These are phyloP conservation scores for Danio choprae DNA, from an alignment of 2,797 vertebrate genomes.

Conservation along the genomic window DNA sequence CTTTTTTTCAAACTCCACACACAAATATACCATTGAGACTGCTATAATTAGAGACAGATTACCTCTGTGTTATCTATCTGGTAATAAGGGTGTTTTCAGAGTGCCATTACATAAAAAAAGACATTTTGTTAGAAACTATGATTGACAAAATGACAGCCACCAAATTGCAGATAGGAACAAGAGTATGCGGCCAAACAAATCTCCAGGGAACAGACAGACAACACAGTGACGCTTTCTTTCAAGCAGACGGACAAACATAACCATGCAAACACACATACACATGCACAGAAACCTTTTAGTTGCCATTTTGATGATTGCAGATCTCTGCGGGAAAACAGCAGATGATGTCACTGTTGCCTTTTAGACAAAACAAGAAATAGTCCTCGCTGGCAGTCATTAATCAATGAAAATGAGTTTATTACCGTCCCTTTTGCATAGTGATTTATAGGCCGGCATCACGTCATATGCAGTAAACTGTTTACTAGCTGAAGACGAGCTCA, in stretches of 20 bases:
- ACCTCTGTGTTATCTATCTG: background rate
- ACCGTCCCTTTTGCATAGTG: slow-evolving; percentile 76
- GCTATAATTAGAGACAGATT: background rate
- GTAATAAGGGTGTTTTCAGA: background rate
- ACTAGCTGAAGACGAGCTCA: slow-evolving; percentile 65
- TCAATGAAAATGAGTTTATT: slow-evolving; percentile 77
- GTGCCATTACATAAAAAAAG: background rate
- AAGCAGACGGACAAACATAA: slow-evolving; percentile 30
- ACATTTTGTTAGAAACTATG: background rate
- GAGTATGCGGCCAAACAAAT: slow-evolving; percentile 52
- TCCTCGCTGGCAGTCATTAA: slow-evolving; percentile 71
- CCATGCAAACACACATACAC: slow-evolving; percentile 27
- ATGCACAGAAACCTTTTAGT: slow-evolving; percentile 53
- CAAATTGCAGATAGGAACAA: slow-evolving; percentile 14
- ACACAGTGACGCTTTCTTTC: slow-evolving; percentile 16
- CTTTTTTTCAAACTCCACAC: background rate
- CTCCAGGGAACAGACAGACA: slow-evolving; percentile 31
- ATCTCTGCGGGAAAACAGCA: slow-evolving; percentile 72
- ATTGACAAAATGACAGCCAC: slow-evolving; percentile 1
- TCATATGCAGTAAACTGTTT: slow-evolving; percentile 67
- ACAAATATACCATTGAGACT: background rate
- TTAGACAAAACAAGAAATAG: slow-evolving; percentile 77
- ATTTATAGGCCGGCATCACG: slow-evolving; percentile 69
- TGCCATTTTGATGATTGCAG: slow-evolving; percentile 56
- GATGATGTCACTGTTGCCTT: slow-evolving; percentile 80